Evolutionary conservation across 1,140 invertebrate genomes (phyloP), one percentile per base, ranked within the genome.

Genomic region (Meloidogyne floridensis): DNA sequence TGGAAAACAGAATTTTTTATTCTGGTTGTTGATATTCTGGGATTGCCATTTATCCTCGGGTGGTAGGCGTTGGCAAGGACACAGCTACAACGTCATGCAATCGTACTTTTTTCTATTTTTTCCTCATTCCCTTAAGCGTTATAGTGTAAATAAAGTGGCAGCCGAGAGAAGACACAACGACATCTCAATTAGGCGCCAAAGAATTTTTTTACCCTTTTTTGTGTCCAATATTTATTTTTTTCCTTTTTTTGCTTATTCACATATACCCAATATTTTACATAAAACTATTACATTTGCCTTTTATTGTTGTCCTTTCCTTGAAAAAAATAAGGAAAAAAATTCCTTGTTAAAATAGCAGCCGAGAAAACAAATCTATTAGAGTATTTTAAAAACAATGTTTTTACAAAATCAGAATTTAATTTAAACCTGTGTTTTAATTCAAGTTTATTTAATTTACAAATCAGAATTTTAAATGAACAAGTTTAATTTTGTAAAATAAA

Each of bases 101-200:
- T n/a, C 7, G n/a, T 6, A n/a, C n/a, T 65, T 65, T 54, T 65
- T 65, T n/a, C 6, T 65, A 2, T 65, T 65, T 9, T 65, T 65
- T 65, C 10, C 0, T 65, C n/a, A 65, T n/a, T 65, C 59, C 59
- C 59, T 65, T 65, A n/a, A 65, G 59, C 59, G 15, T 15, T 59
- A 59, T 65, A 65, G 59, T 65, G 59, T 65, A 65, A 65, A 65
- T 65, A 65, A 65, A 65, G 59, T 65, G 59, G 59, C 59, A 65
- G 59, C 59, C 59, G 59, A 65, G 59, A 65, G 7, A 8, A 65
- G 15, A 65, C 59, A 65, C 15, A 15, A 65, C 15, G 59, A 65
- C 59, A 18, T 15, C 15, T n/a, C 59, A 65, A 65, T 65, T 65
- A 65, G 59, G 59, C 59, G 59, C 59, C 15, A 59, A 59, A 59